Percentiles rank a stretch among this genome's conserved stretches.
phyloP scores from a whole-genome alignment of 2,888 invertebrate species.

The Drosophila anomalata region DNA sequence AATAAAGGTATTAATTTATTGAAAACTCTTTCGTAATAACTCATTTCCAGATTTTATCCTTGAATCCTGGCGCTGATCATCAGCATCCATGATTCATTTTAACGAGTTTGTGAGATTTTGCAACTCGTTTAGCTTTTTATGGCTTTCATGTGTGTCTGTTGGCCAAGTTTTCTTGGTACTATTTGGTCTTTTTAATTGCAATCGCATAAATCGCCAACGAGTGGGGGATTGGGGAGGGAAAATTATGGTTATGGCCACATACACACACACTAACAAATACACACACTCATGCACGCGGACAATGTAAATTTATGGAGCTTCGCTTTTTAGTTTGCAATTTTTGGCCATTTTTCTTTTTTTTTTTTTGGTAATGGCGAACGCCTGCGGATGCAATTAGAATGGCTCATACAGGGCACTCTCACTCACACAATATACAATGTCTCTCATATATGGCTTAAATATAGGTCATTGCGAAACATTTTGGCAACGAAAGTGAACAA shows the following conservation, averaged over 20 bases:
- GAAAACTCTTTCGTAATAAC: conserved; percentile 13
- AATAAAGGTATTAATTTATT: conserved; percentile 13
- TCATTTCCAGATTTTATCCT: conserved; percentile 45
- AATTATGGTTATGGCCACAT: conserved; percentile 55
- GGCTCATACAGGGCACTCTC: conserved; percentile 28
- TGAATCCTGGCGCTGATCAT: conserved; percentile 15
- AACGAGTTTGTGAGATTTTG: conserved; percentile 47
- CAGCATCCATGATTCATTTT: conserved; percentile 58
- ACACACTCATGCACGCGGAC: conserved; percentile 11
- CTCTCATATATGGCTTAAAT: background rate
- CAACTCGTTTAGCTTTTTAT: conserved; percentile 30
- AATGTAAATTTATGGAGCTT: conserved; percentile 52
- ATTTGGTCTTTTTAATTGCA: conserved; percentile 62
- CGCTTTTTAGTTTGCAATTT: conserved; percentile 57
- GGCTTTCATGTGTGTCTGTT: conserved; percentile 5
- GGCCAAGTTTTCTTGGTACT: conserved; percentile 24
- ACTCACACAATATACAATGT: background rate
- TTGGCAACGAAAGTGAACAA: conserved; percentile 16
- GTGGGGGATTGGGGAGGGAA: conserved; percentile 35
- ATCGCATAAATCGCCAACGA: conserved; percentile 68
- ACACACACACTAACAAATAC: conserved; percentile 22
- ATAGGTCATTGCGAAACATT: conserved; percentile 27
- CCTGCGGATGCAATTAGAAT: conserved; percentile 69
- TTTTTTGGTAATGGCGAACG: conserved; percentile 43
- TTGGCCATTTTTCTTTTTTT: conserved; percentile 33